phyloP scores from a whole-genome alignment of 53 echinoderm and acorn worm genomes.

The Crossaster papposus region DNA sequence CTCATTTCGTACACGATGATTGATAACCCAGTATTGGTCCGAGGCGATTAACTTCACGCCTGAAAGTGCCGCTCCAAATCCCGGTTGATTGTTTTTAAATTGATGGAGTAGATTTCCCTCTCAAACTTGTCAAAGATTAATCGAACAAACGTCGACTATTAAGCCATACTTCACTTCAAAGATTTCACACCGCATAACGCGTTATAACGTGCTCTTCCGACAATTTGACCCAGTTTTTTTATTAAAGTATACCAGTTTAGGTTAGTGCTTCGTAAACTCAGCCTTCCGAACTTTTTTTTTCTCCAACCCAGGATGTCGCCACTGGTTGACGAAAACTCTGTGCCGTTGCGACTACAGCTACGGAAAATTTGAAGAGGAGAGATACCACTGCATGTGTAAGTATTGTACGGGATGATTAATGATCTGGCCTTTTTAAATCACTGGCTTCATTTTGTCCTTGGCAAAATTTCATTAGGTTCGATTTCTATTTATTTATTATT shows the following conservation, averaged over 20 bases:
- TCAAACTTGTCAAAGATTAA: neutral
- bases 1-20: neutral
- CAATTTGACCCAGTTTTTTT: neutral
- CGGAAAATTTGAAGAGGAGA: constrained; percentile 24
- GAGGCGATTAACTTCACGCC: neutral
- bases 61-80: neutral
- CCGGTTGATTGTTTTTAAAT: neutral
- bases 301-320: constrained; percentile 17
- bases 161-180: too few relatives aligned
- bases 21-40: neutral
- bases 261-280: neutral
- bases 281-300: neutral
- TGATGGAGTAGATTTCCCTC: neutral
- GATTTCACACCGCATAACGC: too few relatives aligned
- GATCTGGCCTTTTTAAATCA: too few relatives aligned
- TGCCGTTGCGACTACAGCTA: constrained; percentile 14
- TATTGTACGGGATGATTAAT: too few relatives aligned
- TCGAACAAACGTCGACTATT: too few relatives aligned
- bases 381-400: constrained; percentile 39
- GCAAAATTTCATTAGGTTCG: too few relatives aligned
- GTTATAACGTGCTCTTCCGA: too few relatives aligned
- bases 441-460: too few relatives aligned
- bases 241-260: too few relatives aligned
- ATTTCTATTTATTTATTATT: too few relatives aligned
- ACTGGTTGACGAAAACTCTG: constrained; percentile 13